Evolutionary conservation across 2,888 invertebrate species (phyloP).

Genomic region (Rhaphigaster nebulosa): DNA sequence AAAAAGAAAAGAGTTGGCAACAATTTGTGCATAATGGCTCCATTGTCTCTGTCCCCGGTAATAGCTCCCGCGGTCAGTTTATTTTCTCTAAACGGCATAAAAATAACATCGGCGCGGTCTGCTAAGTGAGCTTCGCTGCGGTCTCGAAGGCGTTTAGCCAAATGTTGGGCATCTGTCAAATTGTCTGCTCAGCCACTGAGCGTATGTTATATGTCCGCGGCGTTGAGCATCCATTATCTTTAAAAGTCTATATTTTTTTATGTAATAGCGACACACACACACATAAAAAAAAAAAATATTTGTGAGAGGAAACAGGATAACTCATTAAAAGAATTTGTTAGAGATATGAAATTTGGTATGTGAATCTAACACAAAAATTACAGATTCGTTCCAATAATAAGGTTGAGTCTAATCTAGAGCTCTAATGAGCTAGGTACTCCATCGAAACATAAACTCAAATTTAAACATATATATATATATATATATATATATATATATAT

Average conservation of each 20-base stretch:
- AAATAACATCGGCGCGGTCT: not conserved
- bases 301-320: not conserved
- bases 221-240: not conserved
- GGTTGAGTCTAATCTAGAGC: too few relatives aligned
- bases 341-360: too few relatives aligned
- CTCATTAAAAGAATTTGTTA: too few relatives aligned
- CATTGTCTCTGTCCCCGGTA: not conserved
- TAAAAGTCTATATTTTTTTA: not conserved
- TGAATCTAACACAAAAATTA: too few relatives aligned
- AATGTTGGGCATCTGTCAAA: constrained; percentile 26
- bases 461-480: too few relatives aligned
- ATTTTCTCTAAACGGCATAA: constrained; percentile 26
- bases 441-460: too few relatives aligned
- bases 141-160: not conserved
- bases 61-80: not conserved
- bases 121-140: constrained; percentile 13
- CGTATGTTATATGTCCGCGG: not conserved
- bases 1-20: not conserved
- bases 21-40: constrained; percentile 30
- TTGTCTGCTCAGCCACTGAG: not conserved
- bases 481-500: too few relatives aligned
- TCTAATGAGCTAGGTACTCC: too few relatives aligned
- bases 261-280: not conserved
- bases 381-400: too few relatives aligned
- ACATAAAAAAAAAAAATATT: not conserved